These are phyloP conservation scores for Pentalonia nigronervosa DNA, from an alignment of 1,140 invertebrate species.

Conservation along the genomic window DNA sequence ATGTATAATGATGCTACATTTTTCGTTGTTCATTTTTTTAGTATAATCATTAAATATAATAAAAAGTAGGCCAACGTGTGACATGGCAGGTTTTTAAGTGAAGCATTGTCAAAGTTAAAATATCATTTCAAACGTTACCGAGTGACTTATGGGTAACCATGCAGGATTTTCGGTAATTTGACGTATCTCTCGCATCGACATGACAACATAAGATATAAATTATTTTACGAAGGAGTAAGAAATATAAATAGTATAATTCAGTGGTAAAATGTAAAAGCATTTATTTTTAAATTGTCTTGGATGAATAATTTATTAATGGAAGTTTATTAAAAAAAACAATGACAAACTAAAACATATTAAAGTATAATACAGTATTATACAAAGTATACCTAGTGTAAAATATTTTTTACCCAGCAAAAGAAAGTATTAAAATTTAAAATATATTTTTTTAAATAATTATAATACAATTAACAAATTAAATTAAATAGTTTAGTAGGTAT, in stretches of 20 bases:
- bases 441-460: not conserved
- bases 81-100: slow-evolving; percentile 37
- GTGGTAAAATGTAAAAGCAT: not conserved
- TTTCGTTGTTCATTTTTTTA: not conserved
- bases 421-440: not conserved
- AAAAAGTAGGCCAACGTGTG: slow-evolving; percentile 25
- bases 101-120: slow-evolving; percentile 45
- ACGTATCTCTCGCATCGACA: not conserved
- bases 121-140: slow-evolving; percentile 8
- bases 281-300: not conserved
- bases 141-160: slow-evolving; percentile 19
- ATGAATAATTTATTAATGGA: not conserved
- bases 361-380: too few relatives aligned
- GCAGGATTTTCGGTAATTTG: slow-evolving; percentile 4
- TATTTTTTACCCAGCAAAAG: not conserved
- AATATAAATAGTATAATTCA: not conserved
- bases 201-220: not conserved
- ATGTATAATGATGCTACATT: not conserved
- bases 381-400: not conserved
- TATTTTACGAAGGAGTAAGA: not conserved
- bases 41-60: slow-evolving; percentile 12
- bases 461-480: not conserved
- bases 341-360: not conserved
- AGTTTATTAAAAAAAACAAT: not conserved
- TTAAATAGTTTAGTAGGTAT: not conserved